Evolutionary conservation across 2,113 vertebrate species (phyloP), one percentile per base, ranked within the genome.

Genomic region (Trematomus loennbergii): DNA sequence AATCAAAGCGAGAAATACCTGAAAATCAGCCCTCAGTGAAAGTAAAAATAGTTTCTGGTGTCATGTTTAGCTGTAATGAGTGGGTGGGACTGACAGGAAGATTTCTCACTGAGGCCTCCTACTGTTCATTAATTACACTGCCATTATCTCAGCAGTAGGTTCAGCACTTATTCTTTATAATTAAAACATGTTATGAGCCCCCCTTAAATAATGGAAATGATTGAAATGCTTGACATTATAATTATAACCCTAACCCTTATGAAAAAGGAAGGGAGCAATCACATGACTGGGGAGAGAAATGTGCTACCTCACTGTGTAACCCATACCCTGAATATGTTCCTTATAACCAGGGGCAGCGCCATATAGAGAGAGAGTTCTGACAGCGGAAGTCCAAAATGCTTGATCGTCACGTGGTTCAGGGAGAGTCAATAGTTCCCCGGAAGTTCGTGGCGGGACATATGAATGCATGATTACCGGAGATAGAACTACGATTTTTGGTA

Each of bases 81-180:
- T 36, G 33, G 33, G 33, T 36, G 33, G 33, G 33, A 36, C 33
- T 22, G 29, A 13, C 57, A 1, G 2, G 33, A 36, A 36, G 33
- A 36, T 36, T 36, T 36, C 33, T 52, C 60, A 70, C 20, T 40
- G 36, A 76, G 79, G 61, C 87, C 67, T 74, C 78, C 79, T 82
- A 59, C 85, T 89, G 84, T 83, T 87, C 66, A 75, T n/a, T 81
- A 81, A 81, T 87, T 20, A 77, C 78, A 85, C 22, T 79, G 71
- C 36, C 53, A 76, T 85, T 74, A 73, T 59, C 62, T 60, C 18
- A 12, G 45, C 16, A 46, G 60, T 16, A 57, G 66, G 48, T 78
- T 59, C 29, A 36, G 58, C 17, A 65, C 46, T 67, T 50, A 75
- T 48, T 83, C 6, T 76, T 82, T 54, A 29, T 57, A 61, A 78